A percentile compares a stretch with the other conserved stretches of the same genome.
Conservation (phyloP, 64 coral and sea anemone species). For the Stichodactyla mertensii region DNA sequence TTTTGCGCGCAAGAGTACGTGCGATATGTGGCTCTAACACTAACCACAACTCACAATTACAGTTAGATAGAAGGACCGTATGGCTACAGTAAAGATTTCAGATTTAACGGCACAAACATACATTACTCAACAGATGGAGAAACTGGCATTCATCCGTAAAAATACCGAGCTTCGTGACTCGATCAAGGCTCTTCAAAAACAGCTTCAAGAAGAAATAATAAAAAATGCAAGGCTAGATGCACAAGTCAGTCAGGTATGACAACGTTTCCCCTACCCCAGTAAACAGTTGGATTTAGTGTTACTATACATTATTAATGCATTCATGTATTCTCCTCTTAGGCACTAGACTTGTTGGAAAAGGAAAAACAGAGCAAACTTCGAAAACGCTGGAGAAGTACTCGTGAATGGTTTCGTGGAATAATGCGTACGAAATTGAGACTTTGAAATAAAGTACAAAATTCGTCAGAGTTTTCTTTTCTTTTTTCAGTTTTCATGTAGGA, state of each 20-base stretch:
- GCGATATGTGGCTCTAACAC: no score
- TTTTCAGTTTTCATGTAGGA: not conserved
- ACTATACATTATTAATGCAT: no score
- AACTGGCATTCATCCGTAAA: not conserved
- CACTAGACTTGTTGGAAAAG: not conserved
- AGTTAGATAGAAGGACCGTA: no score
- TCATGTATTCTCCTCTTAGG: not conserved
- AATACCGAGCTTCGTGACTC: not conserved
- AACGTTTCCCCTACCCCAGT: not conserved
- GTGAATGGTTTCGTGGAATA: not conserved
- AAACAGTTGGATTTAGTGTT: no score
- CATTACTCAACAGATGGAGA: not conserved
- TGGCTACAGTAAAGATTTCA: no score
- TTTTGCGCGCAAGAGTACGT: no score
- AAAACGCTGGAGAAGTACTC: not conserved
- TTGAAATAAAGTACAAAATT: not conserved
- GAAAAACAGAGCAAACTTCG: not conserved
- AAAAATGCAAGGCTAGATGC: not conserved
- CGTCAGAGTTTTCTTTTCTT: not conserved
- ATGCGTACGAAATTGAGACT: not conserved
- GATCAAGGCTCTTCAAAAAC: not conserved
- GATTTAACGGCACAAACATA: no score
- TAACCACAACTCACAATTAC: no score
- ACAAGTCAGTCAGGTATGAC: not conserved
- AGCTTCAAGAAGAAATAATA: not conserved